Conservation (phyloP, 2,888 invertebrate species). For the Acanthoscelides obtectus region DNA sequence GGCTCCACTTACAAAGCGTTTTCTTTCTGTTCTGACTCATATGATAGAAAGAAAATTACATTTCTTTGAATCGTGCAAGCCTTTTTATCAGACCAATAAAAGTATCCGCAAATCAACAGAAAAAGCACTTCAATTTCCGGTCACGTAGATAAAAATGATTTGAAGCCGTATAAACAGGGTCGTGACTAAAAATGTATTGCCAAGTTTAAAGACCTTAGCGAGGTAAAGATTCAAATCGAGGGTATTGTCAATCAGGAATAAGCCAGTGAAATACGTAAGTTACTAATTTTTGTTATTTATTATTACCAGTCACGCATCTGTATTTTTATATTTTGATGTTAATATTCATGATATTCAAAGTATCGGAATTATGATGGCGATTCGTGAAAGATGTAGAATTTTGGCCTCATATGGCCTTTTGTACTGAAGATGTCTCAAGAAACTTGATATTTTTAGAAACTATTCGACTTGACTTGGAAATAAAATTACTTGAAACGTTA, state of each 20-base stretch:
- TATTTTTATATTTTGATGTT: background rate
- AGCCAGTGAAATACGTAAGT: background rate
- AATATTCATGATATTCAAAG: too few relatives aligned
- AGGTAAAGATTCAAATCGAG: background rate
- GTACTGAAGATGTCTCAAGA: too few relatives aligned
- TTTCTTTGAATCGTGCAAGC: background rate
- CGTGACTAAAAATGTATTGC: background rate
- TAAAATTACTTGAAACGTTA: too few relatives aligned
- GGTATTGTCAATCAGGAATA: background rate
- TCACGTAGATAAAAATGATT: background rate
- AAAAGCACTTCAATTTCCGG: background rate
- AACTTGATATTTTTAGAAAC: too few relatives aligned
- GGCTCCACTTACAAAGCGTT: background rate
- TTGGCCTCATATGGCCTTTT: too few relatives aligned
- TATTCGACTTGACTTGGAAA: too few relatives aligned
- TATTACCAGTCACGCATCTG: background rate
- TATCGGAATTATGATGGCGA: too few relatives aligned
- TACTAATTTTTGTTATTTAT: background rate
- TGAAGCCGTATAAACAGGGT: background rate
- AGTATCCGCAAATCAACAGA: background rate
- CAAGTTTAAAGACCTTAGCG: background rate
- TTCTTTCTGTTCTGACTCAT: background rate
- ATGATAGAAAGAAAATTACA: background rate
- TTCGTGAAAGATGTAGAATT: too few relatives aligned
- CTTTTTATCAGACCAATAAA: background rate